Evolutionary conservation across 2,113 vertebrate species (phyloP).

Genomic region (Platanista minor): DNA sequence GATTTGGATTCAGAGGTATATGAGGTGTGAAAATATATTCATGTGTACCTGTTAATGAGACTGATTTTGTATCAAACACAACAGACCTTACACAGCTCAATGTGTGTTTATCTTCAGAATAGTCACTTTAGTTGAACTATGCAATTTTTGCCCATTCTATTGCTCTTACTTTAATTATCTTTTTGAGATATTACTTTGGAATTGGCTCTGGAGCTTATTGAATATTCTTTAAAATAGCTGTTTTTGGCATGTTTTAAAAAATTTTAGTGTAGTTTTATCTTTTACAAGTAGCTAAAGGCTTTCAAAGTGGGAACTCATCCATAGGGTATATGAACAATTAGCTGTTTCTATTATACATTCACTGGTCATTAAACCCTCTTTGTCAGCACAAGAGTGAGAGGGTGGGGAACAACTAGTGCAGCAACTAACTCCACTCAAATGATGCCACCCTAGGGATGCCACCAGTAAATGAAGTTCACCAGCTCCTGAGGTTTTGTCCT

Average conservation of each 20-base stretch:
- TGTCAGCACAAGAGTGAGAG: not conserved
- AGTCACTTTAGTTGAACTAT: not conserved
- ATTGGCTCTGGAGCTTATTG: not conserved
- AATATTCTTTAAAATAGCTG: not conserved
- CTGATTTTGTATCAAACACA: slow-evolving; percentile 27
- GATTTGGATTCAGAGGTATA: slow-evolving; percentile 59
- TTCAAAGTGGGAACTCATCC: not conserved
- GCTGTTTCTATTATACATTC: not conserved
- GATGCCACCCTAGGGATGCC: not conserved
- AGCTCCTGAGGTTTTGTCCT: not conserved
- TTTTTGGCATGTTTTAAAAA: not conserved
- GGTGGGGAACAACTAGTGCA: not conserved
- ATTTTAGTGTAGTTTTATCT: not conserved
- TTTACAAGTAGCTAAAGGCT: not conserved
- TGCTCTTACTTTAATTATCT: not conserved
- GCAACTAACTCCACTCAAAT: not conserved
- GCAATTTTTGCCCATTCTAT: not conserved
- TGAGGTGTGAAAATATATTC: slow-evolving; percentile 59
- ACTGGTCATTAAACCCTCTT: not conserved
- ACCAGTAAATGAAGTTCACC: not conserved
- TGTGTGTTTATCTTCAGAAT: not conserved
- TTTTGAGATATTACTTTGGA: not conserved
- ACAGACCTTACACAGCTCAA: not conserved
- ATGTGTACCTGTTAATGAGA: slow-evolving; percentile 34
- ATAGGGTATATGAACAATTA: not conserved